Conservation (phyloP, 2,113 vertebrate species). For the Bos javanicus region DNA sequence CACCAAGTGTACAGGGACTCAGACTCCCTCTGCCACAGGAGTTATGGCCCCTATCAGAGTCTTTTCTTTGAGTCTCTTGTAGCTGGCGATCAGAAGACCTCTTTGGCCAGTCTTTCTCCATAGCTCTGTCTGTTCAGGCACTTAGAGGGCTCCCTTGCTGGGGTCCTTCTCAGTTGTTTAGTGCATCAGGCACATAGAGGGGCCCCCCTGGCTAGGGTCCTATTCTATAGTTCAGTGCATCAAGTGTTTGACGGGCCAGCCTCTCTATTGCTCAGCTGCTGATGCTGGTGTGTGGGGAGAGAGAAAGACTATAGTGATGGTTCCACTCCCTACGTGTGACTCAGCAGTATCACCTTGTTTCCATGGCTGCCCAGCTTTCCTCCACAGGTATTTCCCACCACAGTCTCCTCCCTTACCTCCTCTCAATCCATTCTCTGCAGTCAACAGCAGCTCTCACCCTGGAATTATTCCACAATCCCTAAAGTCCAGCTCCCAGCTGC, state of each 20-base stretch:
- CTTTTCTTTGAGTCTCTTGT: neutral
- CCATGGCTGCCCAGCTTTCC: neutral
- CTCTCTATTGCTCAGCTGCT: neutral
- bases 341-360: neutral
- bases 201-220: neutral
- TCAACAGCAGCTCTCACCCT: neutral
- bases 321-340: neutral
- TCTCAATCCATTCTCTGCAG: neutral
- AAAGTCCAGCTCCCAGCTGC: neutral
- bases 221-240: neutral
- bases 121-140: neutral
- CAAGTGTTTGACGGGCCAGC: neutral
- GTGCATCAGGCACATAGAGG: neutral
- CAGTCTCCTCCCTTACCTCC: neutral
- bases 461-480: neutral
- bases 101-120: neutral
- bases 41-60: neutral
- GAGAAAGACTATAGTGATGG: neutral
- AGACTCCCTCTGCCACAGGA: rapidly evolving
- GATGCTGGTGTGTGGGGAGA: neutral
- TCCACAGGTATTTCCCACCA: neutral
- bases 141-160: neutral
- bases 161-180: neutral
- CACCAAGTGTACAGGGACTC: rapidly evolving
- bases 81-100: neutral